Evolutionary conservation across 2,113 vertebrate genomes (phyloP).

Genomic region (Callocephalon fimbriatum): DNA sequence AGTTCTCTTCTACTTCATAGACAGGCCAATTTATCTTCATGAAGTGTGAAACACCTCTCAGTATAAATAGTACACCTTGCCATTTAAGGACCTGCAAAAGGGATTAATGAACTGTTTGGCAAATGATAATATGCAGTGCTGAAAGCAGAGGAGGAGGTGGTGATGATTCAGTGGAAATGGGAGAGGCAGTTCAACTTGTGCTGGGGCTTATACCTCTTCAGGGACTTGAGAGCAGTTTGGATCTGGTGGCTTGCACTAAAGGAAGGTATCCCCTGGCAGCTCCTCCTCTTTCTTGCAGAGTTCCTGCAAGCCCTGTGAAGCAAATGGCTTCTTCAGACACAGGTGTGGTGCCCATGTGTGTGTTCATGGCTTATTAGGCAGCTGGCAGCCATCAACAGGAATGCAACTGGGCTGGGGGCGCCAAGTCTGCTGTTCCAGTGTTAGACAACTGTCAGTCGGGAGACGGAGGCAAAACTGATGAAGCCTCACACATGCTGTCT

Average conservation of each 20-base stretch:
- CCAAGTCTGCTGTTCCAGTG: background rate
- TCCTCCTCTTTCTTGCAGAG: background rate
- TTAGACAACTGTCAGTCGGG: background rate
- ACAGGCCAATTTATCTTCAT: background rate
- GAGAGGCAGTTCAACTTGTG: background rate
- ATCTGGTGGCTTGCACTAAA: background rate
- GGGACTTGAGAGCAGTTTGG: background rate
- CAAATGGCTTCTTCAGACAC: background rate
- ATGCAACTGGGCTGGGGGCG: background rate
- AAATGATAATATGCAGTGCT: background rate
- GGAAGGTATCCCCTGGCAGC: background rate
- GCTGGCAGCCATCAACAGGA: background rate
- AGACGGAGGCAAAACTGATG: background rate
- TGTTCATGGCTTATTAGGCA: background rate
- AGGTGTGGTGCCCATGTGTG: background rate
- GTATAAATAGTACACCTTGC: background rate
- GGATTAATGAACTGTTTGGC: background rate
- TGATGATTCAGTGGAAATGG: background rate
- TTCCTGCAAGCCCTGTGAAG: background rate
- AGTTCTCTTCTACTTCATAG: background rate
- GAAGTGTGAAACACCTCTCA: background rate
- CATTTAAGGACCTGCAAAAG: background rate
- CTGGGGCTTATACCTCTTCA: background rate
- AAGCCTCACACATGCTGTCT: background rate
- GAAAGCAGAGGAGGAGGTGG: background rate